These are phyloP conservation scores for Epinotia ramella DNA, from an alignment of 2,888 invertebrate species.

Conservation along the genomic window DNA sequence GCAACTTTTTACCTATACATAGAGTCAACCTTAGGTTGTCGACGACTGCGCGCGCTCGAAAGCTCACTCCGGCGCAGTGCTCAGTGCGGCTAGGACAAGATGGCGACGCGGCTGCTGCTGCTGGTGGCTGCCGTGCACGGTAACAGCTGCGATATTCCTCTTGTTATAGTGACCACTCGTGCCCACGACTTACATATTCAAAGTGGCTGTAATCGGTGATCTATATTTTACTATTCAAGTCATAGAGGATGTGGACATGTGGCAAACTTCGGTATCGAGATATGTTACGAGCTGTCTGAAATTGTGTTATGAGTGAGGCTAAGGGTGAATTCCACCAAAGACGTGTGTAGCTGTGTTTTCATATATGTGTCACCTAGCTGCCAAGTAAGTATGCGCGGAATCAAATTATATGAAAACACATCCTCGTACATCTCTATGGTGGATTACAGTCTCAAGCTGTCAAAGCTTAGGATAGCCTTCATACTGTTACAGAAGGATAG, in stretches of 20 bases:
- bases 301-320: background rate
- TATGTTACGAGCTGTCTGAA: no score
- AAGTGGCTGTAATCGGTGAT: background rate
- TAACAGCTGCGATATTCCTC: slow-evolving; percentile 47
- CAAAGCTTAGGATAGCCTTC: background rate
- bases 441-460: background rate
- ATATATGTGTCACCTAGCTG: no score
- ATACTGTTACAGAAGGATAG: no score
- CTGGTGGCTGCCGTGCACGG: slow-evolving; percentile 54
- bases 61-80: slow-evolving; percentile 29
- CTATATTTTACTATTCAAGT: background rate
- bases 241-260: background rate
- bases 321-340: background rate
- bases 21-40: slow-evolving; percentile 16
- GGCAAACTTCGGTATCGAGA: background rate
- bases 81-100: slow-evolving; percentile 54
- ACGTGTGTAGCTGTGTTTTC: no score
- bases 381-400: no score
- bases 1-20: no score
- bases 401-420: no score
- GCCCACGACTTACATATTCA: background rate
- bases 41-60: slow-evolving; percentile 15
- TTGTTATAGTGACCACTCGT: background rate
- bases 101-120: slow-evolving; percentile 59
- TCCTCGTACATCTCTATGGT: no score